Evolutionary conservation across 2,797 vertebrate genomes (phyloP), one percentile per base, ranked within the genome.

Genomic region (Jordanella pulchra): DNA sequence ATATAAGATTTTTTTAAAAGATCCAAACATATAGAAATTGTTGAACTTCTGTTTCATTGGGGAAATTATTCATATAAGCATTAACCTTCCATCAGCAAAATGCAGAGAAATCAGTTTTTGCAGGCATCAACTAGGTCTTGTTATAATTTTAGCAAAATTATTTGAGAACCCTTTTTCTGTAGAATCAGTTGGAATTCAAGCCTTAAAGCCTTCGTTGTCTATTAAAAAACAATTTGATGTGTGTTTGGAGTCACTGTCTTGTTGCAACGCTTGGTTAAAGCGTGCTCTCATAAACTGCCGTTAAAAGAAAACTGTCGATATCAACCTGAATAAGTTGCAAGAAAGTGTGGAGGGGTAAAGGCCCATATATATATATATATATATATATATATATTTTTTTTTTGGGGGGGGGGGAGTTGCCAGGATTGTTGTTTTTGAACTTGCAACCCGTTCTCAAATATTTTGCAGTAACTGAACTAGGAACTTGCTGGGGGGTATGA

Each of bases 41-140:
- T 79, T 82, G 71, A 77, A 87, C 77, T 27, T 84, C 64, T 74
- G 76, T 45, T 68, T 28, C 30, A 44, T 65, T 61, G 10, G 39
- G 23, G 42, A n/a, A 63, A 63, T 63, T 25, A n/a, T 63, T 25
- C n/a, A 54, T 27, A 42, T n/a, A n/a, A n/a, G n/a, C n/a, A n/a
- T 11, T n/a, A 21, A 21, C 35, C 4, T 35, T 42, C 32, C 23
- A 12, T 63, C 2, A 23, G 21, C 11, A 61, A 39, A 23, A n/a
- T 39, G 32, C 23, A 61, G 21, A 61, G 21, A 14, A 39, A 61
- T 21, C 21, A 50, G 2, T 60, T 35, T 21, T 21, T 35, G 9
- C 21, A 10, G 18, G 3, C 56, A 32, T 35, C 4, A 32, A 17
- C 4, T 1, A 35, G 30, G 17, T 32, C 11, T 18, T 60, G 17